phyloP scores from a whole-genome alignment of 1,140 invertebrate species.

The Geopemphigus sp. region DNA sequence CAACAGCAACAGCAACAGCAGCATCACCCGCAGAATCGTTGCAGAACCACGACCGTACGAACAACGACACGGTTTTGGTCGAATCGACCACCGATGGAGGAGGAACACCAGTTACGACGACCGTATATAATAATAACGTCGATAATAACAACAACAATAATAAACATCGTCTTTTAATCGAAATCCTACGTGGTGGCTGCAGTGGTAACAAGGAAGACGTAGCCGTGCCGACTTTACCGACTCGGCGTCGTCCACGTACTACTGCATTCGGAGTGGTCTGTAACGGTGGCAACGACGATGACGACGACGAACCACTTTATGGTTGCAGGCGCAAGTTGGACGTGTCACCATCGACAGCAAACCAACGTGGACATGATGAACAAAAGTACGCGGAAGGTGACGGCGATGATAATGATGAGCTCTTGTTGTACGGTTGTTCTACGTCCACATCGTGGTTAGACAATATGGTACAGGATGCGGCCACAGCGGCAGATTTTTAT shows the following conservation, averaged over 20 bases:
- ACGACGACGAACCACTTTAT: neutral
- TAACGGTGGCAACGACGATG: neutral
- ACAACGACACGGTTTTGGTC: neutral
- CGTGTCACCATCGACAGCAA: neutral
- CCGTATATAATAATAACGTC: neutral
- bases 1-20: too few relatives aligned
- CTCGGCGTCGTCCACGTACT: neutral
- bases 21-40: too few relatives aligned
- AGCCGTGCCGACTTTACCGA: neutral
- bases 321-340: neutral
- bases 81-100: conserved; percentile 1
- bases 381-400: neutral
- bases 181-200: conserved; percentile 23
- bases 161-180: conserved; percentile 14
- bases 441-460: conserved; percentile 9
- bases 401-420: neutral
- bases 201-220: neutral
- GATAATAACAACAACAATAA: neutral
- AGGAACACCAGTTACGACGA: too few relatives aligned
- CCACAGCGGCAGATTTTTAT: neutral
- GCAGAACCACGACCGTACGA: neutral
- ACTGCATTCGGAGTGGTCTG: neutral
- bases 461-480: conserved; percentile 9
- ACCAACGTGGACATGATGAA: neutral
- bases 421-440: neutral